Base-by-base conservation (phyloP, 1,140 invertebrate genomes). In the Laupala kohalensis region DNA sequence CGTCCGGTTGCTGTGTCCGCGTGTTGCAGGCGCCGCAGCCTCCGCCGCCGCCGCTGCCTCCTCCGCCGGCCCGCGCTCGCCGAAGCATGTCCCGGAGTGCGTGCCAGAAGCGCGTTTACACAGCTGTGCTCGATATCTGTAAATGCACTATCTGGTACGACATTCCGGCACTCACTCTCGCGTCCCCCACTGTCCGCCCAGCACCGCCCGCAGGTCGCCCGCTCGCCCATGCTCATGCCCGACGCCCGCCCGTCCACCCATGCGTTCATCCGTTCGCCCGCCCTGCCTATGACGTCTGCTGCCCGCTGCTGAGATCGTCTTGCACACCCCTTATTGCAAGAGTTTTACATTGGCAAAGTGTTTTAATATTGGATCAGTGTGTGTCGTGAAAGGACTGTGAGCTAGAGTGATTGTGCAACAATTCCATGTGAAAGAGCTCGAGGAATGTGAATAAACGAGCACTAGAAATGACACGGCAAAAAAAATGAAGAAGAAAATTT, bases 131-230 rank as follows among this genome's bases (percentile, higher is more conserved):
- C 76, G 85, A 89, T 87, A 87, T 88, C 87, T 96, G 95, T 97
- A 97, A 97, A 97, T 97, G 95, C 95, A 96, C 95, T 94, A 94
- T 96, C 94, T 96, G 94, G 95, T 96, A 96, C 94, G 94, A 94
- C 92, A 95, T 89, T 88, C 80, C 83, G 79, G 79, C 79, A 78
- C 78, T 75, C 75, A 74, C 77, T 73, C 62, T 75, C 63, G 24
- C n/a, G 27, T 37, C 67, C 24, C 3, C n/a, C 67, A n/a, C 26
- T n/a, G 67, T 25, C 30, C 37, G 37, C 37, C 37, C 37, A 53
- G 37, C 37, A 53, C 37, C 37, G 37, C 37, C 37, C 37, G 37
- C 37, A 9, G 37, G 9, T 0, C 37, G 37, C 4, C 1, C 37
- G 37, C 1, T 2, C 37, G 37, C 37, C 1, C 37, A n/a, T n/a